phyloP scores from a whole-genome alignment of 2,113 vertebrate species.

The Sebastes fasciatus region DNA sequence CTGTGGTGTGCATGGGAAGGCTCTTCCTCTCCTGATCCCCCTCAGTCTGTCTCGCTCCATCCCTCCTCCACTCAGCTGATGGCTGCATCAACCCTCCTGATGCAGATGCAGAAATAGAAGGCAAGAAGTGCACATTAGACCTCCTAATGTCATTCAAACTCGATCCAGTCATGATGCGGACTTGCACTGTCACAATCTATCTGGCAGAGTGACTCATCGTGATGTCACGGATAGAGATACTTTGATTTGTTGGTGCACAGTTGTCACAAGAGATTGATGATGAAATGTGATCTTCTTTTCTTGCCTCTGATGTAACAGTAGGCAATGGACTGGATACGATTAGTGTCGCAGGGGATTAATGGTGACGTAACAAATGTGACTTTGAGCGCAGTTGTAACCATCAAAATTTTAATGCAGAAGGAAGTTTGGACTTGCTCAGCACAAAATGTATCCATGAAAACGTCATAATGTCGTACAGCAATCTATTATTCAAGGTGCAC shows the following conservation, averaged over 20 bases:
- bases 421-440: constrained; percentile 14
- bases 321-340: background rate
- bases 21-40: background rate
- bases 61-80: background rate
- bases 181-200: constrained; percentile 4
- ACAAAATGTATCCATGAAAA: background rate
- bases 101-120: constrained; percentile 11
- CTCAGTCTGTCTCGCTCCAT: background rate
- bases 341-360: constrained; percentile 5
- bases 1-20: background rate
- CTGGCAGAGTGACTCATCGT: constrained; percentile 2
- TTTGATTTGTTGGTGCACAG: constrained; percentile 10
- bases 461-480: accelerated
- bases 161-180: background rate
- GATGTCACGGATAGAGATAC: background rate
- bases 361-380: background rate
- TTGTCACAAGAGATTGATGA: constrained; percentile 29
- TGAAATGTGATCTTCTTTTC: background rate
- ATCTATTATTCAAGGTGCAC: background rate
- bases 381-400: background rate
- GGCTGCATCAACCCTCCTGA: background rate
- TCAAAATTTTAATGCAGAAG: background rate
- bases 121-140: constrained; percentile 3
- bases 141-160: constrained; percentile 18
- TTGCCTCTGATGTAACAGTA: background rate